Percentiles rank a stretch among this genome's conserved stretches.
Conservation (phyloP, 2,888 invertebrate genomes). For the Dryomyza anilis region DNA sequence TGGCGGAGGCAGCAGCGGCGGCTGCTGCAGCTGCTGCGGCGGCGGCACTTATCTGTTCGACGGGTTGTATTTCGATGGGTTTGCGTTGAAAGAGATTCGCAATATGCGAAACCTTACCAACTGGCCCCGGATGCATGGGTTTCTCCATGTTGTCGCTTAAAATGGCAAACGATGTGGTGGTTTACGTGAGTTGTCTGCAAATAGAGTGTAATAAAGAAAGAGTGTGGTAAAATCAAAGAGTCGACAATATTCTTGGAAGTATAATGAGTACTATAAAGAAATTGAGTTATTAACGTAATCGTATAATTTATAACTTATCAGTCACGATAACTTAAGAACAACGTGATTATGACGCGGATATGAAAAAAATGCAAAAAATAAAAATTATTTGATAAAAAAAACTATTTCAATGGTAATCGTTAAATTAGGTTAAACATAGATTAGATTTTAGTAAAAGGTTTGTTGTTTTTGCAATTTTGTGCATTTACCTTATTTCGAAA, state of each 20-base stretch:
- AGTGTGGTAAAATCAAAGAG: not conserved
- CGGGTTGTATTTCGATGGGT: conserved; percentile 64
- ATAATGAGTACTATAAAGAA: too few relatives aligned
- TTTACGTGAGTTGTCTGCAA: conserved; percentile 39
- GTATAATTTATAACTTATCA: not conserved
- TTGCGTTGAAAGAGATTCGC: conserved; percentile 87
- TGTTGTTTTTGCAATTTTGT: not conserved
- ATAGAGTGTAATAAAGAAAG: conserved; percentile 1
- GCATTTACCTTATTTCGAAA: not conserved
- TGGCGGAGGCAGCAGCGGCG: conserved; percentile 51
- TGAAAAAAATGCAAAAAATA: not conserved
- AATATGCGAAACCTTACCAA: conserved; percentile 88
- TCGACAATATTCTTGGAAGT: too few relatives aligned
- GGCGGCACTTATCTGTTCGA: conserved; percentile 55
- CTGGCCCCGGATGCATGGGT: conserved; percentile 63
- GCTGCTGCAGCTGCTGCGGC: conserved; percentile 56
- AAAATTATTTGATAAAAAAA: too few relatives aligned
- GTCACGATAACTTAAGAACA: not conserved
- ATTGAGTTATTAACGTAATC: not conserved
- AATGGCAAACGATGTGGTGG: too few relatives aligned
- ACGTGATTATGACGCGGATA: not conserved
- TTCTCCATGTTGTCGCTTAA: conserved; percentile 68
- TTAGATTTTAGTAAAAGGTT: not conserved
- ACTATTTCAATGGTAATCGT: not conserved
- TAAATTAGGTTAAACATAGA: not conserved